phyloP scores from a whole-genome alignment of 2,888 invertebrate genomes.

The Hyles lineata region DNA sequence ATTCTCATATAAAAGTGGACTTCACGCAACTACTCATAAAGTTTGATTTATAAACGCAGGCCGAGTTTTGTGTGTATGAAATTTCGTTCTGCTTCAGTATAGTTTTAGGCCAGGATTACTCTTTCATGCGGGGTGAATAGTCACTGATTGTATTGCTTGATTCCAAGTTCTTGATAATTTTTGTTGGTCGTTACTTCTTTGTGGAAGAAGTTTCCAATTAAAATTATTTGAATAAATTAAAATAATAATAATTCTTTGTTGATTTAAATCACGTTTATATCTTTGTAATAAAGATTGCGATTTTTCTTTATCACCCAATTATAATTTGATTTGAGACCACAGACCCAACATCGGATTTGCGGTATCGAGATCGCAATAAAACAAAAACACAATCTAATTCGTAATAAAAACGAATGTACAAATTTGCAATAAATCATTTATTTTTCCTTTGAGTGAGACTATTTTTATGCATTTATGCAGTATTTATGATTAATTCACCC shows the following conservation, averaged over 20 bases:
- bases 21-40: slow-evolving; percentile 30
- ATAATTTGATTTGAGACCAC: slow-evolving; percentile 12
- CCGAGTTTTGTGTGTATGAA: slow-evolving; percentile 11
- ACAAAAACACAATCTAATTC: neutral
- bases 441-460: too few species aligned
- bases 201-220: too few species aligned
- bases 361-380: slow-evolving; percentile 5
- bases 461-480: too few species aligned
- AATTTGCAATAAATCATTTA: too few species aligned
- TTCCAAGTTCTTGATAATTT: too few species aligned
- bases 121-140: too few species aligned
- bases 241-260: neutral
- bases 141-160: too few species aligned
- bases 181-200: too few species aligned
- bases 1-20: slow-evolving; percentile 30
- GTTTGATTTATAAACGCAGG: slow-evolving; percentile 25
- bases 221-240: too few species aligned
- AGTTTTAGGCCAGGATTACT: neutral
- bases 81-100: neutral
- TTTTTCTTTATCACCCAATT: neutral
- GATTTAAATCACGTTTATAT: slow-evolving; percentile 7
- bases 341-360: slow-evolving; percentile 1
- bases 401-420: neutral
- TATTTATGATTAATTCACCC: neutral
- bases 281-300: slow-evolving; percentile 1